These are phyloP conservation scores for Cephalopholis sonnerati DNA, from an alignment of 2,113 vertebrate species.

Conservation along the genomic window DNA sequence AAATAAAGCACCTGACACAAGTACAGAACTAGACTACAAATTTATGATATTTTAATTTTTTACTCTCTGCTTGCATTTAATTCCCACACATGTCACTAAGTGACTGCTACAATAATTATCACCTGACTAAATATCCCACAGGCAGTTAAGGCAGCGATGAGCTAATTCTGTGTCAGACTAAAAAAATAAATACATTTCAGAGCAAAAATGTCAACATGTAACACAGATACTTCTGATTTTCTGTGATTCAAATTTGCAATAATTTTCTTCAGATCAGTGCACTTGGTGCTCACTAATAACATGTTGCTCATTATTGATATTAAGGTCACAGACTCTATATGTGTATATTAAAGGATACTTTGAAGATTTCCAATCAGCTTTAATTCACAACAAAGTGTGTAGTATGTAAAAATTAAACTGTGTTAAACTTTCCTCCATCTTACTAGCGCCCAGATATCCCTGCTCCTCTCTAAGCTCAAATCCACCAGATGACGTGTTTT, in stretches of 20 bases:
- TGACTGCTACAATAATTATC: slow-evolving; percentile 43
- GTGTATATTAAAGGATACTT: neutral
- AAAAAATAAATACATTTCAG: slow-evolving; percentile 2
- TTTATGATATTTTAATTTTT: slow-evolving; percentile 27
- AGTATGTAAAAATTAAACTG: no score
- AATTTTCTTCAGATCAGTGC: neutral
- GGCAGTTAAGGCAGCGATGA: neutral
- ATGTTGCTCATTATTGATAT: neutral
- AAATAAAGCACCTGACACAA: slow-evolving; percentile 57
- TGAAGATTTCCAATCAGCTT: no score
- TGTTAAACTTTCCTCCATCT: no score
- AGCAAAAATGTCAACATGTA: neutral
- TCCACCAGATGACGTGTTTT: no score
- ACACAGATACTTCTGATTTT: neutral
- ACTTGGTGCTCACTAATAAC: neutral
- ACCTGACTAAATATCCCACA: slow-evolving; percentile 40
- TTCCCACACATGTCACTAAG: slow-evolving; percentile 4
- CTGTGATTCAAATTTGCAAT: neutral
- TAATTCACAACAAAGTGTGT: no score
- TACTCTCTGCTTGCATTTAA: neutral
- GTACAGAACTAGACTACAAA: slow-evolving; percentile 28
- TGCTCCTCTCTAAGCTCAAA: no score
- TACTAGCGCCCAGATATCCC: no score
- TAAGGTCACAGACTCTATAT: neutral
- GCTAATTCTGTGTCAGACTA: slow-evolving; percentile 9